A percentile compares a stretch with the other conserved stretches of the same genome.
These are phyloP conservation scores for Cybosia mesomella DNA, from an alignment of 2,888 invertebrate genomes.

Conservation along the genomic window DNA sequence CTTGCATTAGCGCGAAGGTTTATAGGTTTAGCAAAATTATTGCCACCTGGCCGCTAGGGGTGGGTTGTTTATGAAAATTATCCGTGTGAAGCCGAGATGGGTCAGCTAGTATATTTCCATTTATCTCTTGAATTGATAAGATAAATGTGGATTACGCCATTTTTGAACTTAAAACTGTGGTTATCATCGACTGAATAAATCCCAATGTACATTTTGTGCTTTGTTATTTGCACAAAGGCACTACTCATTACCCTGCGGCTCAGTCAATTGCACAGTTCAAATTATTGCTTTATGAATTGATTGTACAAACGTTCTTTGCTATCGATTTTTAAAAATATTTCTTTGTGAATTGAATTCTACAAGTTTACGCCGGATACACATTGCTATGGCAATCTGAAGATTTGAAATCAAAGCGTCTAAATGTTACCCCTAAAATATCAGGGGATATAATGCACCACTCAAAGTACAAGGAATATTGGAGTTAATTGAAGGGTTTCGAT, in stretches of 20 bases:
- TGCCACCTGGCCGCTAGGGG: too few relatives aligned
- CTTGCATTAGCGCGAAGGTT: too few relatives aligned
- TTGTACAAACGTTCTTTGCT: not conserved
- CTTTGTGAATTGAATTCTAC: not conserved
- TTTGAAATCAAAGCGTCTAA: not conserved
- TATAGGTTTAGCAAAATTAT: too few relatives aligned
- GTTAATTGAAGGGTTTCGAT: conserved; percentile 11
- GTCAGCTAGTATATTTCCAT: not conserved
- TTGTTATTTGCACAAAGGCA: conserved; percentile 1
- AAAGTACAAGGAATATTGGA: not conserved
- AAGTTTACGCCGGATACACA: not conserved
- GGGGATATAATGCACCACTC: conserved; percentile 6
- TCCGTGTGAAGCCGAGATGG: too few relatives aligned
- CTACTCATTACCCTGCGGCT: not conserved
- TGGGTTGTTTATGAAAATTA: too few relatives aligned
- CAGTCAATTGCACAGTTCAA: not conserved
- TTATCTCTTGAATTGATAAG: not conserved
- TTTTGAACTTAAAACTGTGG: not conserved
- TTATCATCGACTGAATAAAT: conserved; percentile 1
- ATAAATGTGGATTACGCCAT: not conserved
- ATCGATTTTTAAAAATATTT: not conserved
- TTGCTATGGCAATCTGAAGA: not conserved
- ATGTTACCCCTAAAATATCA: not conserved
- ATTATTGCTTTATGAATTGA: not conserved
- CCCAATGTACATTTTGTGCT: not conserved